phyloP scores from a whole-genome alignment of 2,113 vertebrate genomes.

The Tamias sibiricus region DNA sequence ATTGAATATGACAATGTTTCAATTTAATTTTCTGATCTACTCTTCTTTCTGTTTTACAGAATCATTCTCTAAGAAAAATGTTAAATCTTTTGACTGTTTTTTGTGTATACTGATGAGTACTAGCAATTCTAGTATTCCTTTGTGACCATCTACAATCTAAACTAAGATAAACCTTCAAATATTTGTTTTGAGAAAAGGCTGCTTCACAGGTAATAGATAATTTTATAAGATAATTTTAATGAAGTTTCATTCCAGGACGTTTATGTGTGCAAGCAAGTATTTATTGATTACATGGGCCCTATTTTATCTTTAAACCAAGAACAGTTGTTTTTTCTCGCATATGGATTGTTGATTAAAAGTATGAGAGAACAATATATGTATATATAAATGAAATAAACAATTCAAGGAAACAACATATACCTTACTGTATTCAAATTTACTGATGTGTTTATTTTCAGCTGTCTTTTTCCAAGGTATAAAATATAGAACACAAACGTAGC shows the following conservation, averaged over 20 bases:
- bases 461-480: not conserved
- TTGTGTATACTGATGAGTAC: not conserved
- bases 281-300: not conserved
- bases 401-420: not conserved
- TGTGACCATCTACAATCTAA: not conserved
- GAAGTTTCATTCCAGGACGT: not conserved
- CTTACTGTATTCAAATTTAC: not conserved
- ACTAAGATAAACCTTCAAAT: not conserved
- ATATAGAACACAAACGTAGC: not conserved
- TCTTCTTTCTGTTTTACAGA: not conserved
- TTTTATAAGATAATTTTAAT: not conserved
- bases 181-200: not conserved
- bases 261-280: not conserved
- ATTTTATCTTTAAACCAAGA: not conserved
- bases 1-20: not conserved
- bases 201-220: not conserved
- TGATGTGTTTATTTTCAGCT: not conserved
- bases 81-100: not conserved
- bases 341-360: not conserved
- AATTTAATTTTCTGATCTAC: not conserved
- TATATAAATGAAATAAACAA: not conserved
- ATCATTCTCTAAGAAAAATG: not conserved
- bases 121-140: not conserved
- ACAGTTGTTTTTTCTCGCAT: not conserved
- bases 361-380: not conserved